phyloP scores from a whole-genome alignment of 2,113 vertebrate species.

The Nematolebias whitei region DNA sequence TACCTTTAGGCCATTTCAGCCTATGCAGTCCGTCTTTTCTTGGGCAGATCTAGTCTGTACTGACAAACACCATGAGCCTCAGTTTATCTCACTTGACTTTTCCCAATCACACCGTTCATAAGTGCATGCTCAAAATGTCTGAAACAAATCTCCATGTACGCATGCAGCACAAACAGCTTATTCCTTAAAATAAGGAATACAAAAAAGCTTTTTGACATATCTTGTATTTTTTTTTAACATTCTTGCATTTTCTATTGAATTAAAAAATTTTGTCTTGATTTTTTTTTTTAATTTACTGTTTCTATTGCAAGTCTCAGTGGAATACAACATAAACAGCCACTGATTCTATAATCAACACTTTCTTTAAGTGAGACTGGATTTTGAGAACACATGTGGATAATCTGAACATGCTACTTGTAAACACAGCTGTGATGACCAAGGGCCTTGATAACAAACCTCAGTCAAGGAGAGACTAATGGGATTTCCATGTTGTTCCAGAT shows the following conservation, averaged over 20 bases:
- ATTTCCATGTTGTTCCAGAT: slow-evolving; percentile 49
- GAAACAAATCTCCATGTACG: slow-evolving; percentile 16
- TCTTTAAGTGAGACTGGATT: slow-evolving; percentile 24
- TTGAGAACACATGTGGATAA: slow-evolving; percentile 66
- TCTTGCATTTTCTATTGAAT: no score
- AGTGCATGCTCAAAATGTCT: slow-evolving; percentile 40
- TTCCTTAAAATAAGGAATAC: no score
- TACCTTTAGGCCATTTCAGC: slow-evolving; percentile 39
- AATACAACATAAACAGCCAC: slow-evolving; percentile 15
- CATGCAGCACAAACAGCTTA: neutral
- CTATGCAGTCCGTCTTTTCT: slow-evolving; percentile 67
- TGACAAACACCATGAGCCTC: slow-evolving; percentile 63
- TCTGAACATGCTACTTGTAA: slow-evolving; percentile 62
- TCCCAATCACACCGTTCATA: slow-evolving; percentile 38
- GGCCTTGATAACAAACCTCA: slow-evolving; percentile 45
- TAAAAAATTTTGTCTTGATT: neutral
- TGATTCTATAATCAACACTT: slow-evolving; percentile 3
- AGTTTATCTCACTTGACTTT: slow-evolving; percentile 52
- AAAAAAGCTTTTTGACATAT: neutral
- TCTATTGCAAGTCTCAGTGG: neutral
- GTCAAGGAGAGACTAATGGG: slow-evolving; percentile 38
- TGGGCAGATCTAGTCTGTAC: slow-evolving; percentile 42
- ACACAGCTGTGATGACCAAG: slow-evolving; percentile 65
- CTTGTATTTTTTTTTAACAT: neutral
- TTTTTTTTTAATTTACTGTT: neutral